phyloP scores from a whole-genome alignment of 2,888 invertebrate genomes.

The Microctonus brassicae region DNA sequence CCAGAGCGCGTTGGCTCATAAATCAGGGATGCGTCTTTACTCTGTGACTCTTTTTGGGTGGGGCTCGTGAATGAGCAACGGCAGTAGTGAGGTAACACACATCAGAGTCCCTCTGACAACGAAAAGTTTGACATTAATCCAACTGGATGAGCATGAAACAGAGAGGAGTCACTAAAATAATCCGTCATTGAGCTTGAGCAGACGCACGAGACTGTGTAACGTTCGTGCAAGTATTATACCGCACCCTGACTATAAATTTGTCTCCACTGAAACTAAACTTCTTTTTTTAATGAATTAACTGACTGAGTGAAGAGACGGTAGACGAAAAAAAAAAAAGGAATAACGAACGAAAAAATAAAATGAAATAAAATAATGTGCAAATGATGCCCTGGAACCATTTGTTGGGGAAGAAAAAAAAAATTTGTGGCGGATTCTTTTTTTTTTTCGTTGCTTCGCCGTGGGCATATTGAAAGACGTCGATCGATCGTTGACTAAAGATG shows the following conservation, averaged over 20 bases:
- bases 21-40: conserved; percentile 54
- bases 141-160: conserved; percentile 38
- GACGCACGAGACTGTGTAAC: neutral
- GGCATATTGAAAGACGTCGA: conserved; percentile 36
- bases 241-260: neutral
- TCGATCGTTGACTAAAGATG: conserved; percentile 42
- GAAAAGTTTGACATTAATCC: conserved; percentile 53
- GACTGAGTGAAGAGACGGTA: neutral
- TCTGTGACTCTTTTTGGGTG: conserved; percentile 28
- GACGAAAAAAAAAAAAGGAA: neutral
- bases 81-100: neutral
- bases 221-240: neutral
- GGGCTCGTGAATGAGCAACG: conserved; percentile 4
- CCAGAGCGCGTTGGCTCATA: conserved; percentile 46
- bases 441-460: conserved; percentile 35
- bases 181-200: conserved; percentile 5
- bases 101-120: conserved; percentile 13
- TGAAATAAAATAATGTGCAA: neutral
- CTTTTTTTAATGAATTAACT: conserved; percentile 5
- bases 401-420: conserved; percentile 34
- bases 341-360: neutral
- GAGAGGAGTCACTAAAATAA: conserved; percentile 10
- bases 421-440: conserved; percentile 42
- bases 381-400: neutral
- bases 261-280: neutral